These are phyloP conservation scores for Ephestia elutella DNA, from an alignment of 1,140 invertebrate species.

Conservation along the genomic window DNA sequence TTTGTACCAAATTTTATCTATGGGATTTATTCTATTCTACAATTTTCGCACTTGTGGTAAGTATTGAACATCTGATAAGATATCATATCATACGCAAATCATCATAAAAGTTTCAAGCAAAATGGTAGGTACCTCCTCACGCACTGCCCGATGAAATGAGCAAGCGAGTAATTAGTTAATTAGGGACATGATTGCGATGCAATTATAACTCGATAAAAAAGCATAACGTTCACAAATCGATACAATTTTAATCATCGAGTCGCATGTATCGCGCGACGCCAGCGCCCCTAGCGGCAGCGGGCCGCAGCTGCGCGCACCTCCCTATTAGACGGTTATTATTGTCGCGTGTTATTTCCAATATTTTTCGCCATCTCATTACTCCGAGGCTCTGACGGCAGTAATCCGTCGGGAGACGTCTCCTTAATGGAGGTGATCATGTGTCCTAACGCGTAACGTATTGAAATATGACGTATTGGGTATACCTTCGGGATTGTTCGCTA, in stretches of 20 bases:
- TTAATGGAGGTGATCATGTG: constrained; percentile 68
- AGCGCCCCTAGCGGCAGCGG: constrained; percentile 37
- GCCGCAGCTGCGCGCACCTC: constrained; percentile 29
- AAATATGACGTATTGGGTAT: constrained; percentile 63
- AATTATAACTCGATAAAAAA: constrained; percentile 2
- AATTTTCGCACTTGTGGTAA: no score
- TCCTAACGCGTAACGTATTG: constrained; percentile 61
- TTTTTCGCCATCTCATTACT: constrained; percentile 67
- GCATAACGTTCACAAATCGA: constrained; percentile 9
- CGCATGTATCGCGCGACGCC: constrained; percentile 18
- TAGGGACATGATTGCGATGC: neutral
- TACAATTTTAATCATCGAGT: constrained; percentile 28
- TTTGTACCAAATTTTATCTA: no score
- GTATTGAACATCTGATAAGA: no score
- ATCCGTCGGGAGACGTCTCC: constrained; percentile 61
- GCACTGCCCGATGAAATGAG: constrained; percentile 14
- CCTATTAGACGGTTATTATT: constrained; percentile 59
- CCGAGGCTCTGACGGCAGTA: constrained; percentile 43
- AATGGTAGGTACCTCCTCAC: neutral
- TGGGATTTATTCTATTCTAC: no score
- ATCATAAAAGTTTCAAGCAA: neutral
- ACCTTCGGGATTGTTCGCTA: constrained; percentile 47
- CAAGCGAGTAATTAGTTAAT: neutral
- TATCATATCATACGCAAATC: no score
- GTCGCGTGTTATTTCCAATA: constrained; percentile 60